Percentiles rank a stretch among this genome's conserved stretches.
Evolutionary conservation across 2,888 invertebrate species (phyloP).

Genomic region (Rotaria magnacalcarata): DNA sequence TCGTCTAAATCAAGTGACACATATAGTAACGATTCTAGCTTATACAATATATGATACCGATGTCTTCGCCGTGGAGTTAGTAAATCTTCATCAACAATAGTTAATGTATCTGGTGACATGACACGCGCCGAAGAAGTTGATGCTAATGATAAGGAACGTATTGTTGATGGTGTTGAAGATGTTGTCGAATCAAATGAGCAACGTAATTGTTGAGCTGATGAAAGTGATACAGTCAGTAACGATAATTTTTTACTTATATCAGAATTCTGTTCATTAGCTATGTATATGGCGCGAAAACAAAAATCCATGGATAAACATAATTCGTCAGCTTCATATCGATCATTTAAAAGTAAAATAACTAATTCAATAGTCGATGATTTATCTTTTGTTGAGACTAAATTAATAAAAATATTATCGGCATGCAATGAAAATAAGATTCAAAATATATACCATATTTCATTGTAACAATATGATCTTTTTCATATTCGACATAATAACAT

Average conservation of each 20-base stretch:
- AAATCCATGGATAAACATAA: neutral
- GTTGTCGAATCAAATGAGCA: neutral
- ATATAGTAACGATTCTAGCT: neutral
- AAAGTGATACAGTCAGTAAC: neutral
- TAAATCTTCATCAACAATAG: neutral
- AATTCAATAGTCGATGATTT: neutral
- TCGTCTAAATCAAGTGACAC: neutral
- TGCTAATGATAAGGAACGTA: neutral
- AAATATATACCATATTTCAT: neutral
- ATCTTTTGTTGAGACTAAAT: neutral
- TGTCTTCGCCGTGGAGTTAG: conserved; percentile 16
- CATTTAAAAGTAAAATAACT: neutral
- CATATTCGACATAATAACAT: conserved; percentile 5
- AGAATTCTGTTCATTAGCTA: conserved; percentile 4
- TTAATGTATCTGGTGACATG: neutral
- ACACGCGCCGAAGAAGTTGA: neutral
- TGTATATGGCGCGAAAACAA: neutral
- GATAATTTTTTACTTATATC: neutral
- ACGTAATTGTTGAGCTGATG: neutral
- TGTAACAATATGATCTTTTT: neutral
- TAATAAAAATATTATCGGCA: neutral
- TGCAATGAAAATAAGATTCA: neutral
- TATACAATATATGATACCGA: neutral
- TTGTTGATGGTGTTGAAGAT: neutral
- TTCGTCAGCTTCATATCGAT: conserved; percentile 11